Percentiles rank a stretch among this genome's conserved stretches.
These are phyloP conservation scores for Hyles lineata DNA, from an alignment of 2,888 invertebrate species.

Conservation along the genomic window DNA sequence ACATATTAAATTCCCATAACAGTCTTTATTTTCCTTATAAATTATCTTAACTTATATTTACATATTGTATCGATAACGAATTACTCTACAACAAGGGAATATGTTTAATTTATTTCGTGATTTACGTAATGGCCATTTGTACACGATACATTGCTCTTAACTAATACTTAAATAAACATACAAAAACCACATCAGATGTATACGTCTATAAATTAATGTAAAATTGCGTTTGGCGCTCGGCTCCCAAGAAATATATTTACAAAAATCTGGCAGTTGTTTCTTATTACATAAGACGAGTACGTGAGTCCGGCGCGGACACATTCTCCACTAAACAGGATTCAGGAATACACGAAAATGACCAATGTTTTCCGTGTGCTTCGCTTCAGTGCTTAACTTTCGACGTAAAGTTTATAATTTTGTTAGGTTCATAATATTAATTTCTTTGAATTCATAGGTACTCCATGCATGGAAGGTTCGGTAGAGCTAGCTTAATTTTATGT, in stretches of 20 bases:
- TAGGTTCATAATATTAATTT: too few relatives aligned
- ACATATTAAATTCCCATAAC: slow-evolving; percentile 68
- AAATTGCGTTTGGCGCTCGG: slow-evolving; percentile 2
- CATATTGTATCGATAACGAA: slow-evolving; percentile 40
- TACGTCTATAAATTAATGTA: slow-evolving; percentile 22
- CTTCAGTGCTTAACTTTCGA: too few relatives aligned
- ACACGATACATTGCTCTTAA: slow-evolving; percentile 9
- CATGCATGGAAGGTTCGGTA: too few relatives aligned
- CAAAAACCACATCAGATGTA: slow-evolving; percentile 14
- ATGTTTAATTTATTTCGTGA: slow-evolving; percentile 36
- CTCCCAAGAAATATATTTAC: slow-evolving; percentile 21
- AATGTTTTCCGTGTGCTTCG: too few relatives aligned
- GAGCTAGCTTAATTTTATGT: too few relatives aligned
- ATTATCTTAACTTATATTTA: slow-evolving; percentile 59
- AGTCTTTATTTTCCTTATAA: slow-evolving; percentile 78
- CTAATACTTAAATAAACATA: slow-evolving; percentile 11
- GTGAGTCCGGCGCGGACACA: neutral
- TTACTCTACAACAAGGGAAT: slow-evolving; percentile 44
- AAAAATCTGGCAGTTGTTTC: slow-evolving; percentile 15
- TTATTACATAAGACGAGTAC: slow-evolving; percentile 10
- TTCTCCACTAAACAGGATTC: neutral
- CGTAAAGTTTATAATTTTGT: too few relatives aligned
- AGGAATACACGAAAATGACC: neutral
- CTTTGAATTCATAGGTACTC: too few relatives aligned
- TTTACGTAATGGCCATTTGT: slow-evolving; percentile 36